Conservation (phyloP, 2,888 invertebrate species). For the Venusia cambrica region DNA sequence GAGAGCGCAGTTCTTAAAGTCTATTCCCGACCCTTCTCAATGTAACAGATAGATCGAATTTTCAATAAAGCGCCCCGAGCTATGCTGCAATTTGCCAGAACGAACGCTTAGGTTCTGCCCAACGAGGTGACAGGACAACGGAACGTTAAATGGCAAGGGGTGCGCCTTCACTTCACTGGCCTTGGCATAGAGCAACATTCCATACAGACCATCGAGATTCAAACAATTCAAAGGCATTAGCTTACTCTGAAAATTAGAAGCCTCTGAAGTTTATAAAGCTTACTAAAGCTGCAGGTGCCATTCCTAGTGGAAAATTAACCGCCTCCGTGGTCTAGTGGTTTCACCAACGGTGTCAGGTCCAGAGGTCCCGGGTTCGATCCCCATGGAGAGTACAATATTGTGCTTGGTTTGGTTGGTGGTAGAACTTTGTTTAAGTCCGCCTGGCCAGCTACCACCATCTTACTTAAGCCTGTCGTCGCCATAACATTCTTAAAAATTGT, state of each 20-base stretch:
- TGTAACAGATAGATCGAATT: constrained; percentile 74
- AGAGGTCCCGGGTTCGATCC: too few relatives aligned
- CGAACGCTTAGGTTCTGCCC: constrained; percentile 44
- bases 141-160: constrained; percentile 55
- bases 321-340: too few relatives aligned
- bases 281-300: too few relatives aligned
- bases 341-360: too few relatives aligned
- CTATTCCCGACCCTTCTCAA: constrained; percentile 48
- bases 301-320: too few relatives aligned
- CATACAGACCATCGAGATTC: constrained; percentile 21
- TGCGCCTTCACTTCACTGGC: constrained; percentile 31
- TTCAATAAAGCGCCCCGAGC: constrained; percentile 76
- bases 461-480: too few relatives aligned
- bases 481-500: too few relatives aligned
- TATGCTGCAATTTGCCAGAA: constrained; percentile 70
- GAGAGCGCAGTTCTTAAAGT: constrained; percentile 48
- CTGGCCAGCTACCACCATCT: too few relatives aligned
- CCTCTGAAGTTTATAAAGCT: background rate
- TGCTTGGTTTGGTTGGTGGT: too few relatives aligned
- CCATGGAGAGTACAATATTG: too few relatives aligned
- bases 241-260: background rate
- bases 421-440: too few relatives aligned
- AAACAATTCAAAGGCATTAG: constrained; percentile 4
- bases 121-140: constrained; percentile 58
- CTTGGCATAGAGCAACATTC: constrained; percentile 28